These are phyloP conservation scores for Mycetomoellerius zeteki DNA, from an alignment of 1,140 invertebrate species.

Conservation along the genomic window DNA sequence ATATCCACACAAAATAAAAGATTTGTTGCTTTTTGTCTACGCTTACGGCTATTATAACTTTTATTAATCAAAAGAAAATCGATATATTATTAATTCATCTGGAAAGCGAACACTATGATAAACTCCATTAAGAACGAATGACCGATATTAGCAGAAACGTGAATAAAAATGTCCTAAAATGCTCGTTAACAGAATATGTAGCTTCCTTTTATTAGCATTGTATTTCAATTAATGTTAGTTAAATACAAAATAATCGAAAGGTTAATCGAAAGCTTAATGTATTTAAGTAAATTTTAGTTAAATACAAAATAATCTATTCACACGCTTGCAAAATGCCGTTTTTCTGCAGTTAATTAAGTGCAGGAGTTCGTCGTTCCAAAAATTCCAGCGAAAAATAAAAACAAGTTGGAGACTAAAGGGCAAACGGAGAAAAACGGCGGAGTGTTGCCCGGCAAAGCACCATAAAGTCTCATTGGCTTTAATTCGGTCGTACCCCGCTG, in stretches of 20 bases:
- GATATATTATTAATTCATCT: conserved; percentile 32
- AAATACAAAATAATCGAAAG: too few species aligned
- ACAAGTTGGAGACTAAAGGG: conserved; percentile 11
- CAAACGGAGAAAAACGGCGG: conserved; percentile 56
- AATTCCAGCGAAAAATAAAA: conserved; percentile 46
- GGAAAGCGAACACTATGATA: not conserved
- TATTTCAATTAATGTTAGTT: too few species aligned
- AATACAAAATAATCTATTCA: conserved; percentile 10
- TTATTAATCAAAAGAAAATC: conserved; percentile 15
- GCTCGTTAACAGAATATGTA: not conserved
- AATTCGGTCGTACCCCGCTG: conserved; percentile 72
- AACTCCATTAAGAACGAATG: conserved; percentile 40
- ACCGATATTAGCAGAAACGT: not conserved
- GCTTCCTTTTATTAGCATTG: not conserved
- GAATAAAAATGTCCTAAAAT: conserved; percentile 3
- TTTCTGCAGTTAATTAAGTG: conserved; percentile 29
- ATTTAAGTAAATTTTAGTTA: not conserved
- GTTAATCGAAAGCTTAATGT: conserved; percentile 22
- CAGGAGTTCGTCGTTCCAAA: conserved; percentile 44
- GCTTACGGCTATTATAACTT: not conserved
- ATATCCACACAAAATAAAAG: not conserved
- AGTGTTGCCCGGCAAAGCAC: conserved; percentile 60
- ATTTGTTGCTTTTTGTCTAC: conserved; percentile 6
- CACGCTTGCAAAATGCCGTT: conserved; percentile 4
- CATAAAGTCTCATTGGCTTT: conserved; percentile 78